Percentiles rank a stretch among this genome's conserved stretches.
Conservation (phyloP, 2,113 vertebrate species). For the Nerophis ophidion region DNA sequence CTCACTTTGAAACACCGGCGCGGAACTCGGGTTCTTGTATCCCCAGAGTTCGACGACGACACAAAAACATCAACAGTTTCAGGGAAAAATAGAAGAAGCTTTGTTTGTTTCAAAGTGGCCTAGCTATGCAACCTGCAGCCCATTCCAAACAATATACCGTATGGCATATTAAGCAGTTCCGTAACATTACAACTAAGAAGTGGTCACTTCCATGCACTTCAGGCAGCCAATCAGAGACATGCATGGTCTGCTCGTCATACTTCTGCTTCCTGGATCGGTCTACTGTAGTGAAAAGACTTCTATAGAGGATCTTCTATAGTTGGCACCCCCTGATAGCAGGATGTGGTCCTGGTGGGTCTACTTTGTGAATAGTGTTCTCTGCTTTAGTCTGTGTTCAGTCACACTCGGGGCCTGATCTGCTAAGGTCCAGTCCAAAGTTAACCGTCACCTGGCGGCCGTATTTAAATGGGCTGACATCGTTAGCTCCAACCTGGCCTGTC, state of each 20-base stretch:
- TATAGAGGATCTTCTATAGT: conserved; percentile 73
- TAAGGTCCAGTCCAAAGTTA: no score
- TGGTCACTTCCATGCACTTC: conserved; percentile 29
- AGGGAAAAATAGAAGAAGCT: conserved; percentile 54
- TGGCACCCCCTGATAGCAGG: conserved; percentile 64
- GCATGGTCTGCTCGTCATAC: conserved; percentile 17
- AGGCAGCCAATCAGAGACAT: conserved; percentile 31
- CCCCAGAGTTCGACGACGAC: conserved; percentile 53
- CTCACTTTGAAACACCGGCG: conserved; percentile 36
- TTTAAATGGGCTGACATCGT: no score
- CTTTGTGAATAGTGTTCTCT: background rate
- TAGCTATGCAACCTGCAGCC: conserved; percentile 33
- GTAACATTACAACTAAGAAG: conserved; percentile 1
- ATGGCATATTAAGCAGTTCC: background rate
- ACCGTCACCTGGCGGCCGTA: no score
- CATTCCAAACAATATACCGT: background rate
- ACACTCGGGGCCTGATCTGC: no score
- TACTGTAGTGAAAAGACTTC: conserved; percentile 73
- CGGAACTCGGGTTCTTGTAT: conserved; percentile 16
- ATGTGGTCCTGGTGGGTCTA: background rate
- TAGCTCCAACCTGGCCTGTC: no score
- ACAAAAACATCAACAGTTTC: conserved; percentile 30
- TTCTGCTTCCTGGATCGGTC: background rate
- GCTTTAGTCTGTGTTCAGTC: no score
- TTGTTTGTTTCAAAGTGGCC: conserved; percentile 41